Evolutionary conservation across 2,113 vertebrate genomes (phyloP).

Genomic region (Gymnorhina tibicen): DNA sequence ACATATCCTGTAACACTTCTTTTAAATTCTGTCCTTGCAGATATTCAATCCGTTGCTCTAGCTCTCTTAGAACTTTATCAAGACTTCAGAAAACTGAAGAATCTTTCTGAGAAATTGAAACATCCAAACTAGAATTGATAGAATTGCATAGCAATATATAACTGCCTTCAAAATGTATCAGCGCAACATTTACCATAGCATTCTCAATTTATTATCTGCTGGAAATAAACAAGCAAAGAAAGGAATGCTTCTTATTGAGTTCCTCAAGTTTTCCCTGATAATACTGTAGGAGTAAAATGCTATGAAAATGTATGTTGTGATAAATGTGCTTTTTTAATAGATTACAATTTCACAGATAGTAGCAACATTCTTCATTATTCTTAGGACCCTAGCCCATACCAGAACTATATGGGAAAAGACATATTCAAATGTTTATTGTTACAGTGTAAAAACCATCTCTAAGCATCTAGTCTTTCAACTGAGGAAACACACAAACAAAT

Average conservation of each 20-base stretch:
- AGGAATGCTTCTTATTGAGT: not conserved
- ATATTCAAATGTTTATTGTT: not conserved
- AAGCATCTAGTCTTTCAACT: not conserved
- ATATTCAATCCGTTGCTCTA: not conserved
- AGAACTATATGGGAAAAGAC: not conserved
- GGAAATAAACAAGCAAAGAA: not conserved
- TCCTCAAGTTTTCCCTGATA: not conserved
- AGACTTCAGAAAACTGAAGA: not conserved
- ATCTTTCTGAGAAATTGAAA: not conserved
- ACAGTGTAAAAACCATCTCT: not conserved
- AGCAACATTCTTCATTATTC: not conserved
- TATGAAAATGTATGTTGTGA: not conserved
- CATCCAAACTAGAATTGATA: not conserved
- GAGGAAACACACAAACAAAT: not conserved
- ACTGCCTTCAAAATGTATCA: not conserved
- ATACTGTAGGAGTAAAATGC: not conserved
- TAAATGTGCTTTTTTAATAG: not conserved
- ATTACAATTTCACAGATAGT: not conserved
- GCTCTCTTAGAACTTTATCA: not conserved
- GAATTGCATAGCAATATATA: not conserved
- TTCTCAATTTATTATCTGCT: not conserved
- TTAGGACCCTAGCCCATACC: not conserved
- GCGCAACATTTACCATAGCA: not conserved
- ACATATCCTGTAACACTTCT: not conserved
- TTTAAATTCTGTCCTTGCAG: not conserved